Conservation (phyloP, 2,797 vertebrate genomes). For the Hippoglossus hippoglossus region DNA sequence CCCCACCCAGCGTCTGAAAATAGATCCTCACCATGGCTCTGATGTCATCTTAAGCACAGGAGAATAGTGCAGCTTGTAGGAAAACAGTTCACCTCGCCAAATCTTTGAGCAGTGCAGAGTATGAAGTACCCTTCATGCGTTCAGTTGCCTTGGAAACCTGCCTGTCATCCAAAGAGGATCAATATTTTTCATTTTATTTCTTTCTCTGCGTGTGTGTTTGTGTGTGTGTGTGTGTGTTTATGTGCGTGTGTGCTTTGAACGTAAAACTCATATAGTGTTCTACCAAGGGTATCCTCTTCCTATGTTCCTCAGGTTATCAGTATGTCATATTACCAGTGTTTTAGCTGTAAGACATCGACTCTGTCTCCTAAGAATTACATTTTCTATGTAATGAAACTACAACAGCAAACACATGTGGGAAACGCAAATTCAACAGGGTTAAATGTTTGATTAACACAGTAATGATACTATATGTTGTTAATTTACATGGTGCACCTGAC, state of each 20-base stretch:
- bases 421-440: too few species aligned
- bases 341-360: neutral
- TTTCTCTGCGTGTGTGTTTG: neutral
- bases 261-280: neutral
- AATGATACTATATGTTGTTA: too few species aligned
- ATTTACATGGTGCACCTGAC: too few species aligned
- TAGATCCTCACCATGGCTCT: conserved; percentile 49
- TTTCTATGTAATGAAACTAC: too few species aligned
- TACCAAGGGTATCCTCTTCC: neutral
- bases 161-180: conserved; percentile 38
- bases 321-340: too few species aligned
- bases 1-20: conserved; percentile 55
- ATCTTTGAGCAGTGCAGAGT: conserved; percentile 33
- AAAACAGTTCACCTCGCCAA: conserved; percentile 39
- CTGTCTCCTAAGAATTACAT: neutral
- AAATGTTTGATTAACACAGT: too few species aligned
- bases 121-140: conserved; percentile 35
- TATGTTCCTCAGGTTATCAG: neutral
- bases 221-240: neutral
- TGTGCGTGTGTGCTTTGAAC: neutral
- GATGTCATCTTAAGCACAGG: conserved; percentile 51
- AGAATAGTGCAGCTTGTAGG: conserved; percentile 37
- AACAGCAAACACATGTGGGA: too few species aligned
- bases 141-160: conserved; percentile 71
- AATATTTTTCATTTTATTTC: conserved; percentile 1